Evolutionary conservation across 2,113 vertebrate genomes (phyloP), one percentile per base, ranked within the genome.

Genomic region (Aegotheles bennettii): DNA sequence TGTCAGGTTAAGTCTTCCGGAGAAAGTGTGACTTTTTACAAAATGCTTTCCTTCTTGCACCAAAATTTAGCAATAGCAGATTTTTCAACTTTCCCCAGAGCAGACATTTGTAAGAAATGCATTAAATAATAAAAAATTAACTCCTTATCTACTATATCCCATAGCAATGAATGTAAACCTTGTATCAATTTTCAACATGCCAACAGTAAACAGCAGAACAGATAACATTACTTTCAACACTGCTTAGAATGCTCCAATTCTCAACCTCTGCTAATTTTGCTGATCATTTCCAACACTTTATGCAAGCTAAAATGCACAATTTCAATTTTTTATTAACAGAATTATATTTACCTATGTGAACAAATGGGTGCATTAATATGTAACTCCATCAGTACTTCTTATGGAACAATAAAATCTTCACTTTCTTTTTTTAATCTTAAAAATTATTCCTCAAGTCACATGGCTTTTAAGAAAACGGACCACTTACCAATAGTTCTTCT

Each of bases 401-500:
- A 88, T 0, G 2, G 59, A 84, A 89, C 75, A 65, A 78, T 5
- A 23, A 60, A 73, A 21, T 51, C 31, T 89, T 75, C 28, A 23
- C 4, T 13, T 59, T 33, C 13, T 57, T 26, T 43, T 87, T 75
- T 76, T 24, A 23, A 50, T 20, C 11, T 61, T 61, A 47, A 69
- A 82, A 91, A 29, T 12, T 47, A 38, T 26, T 83, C 29, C 25
- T 70, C 36, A 35, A 43, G 7, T 31, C 21, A 63, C 13, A 29
- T 1, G 3, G 9, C 36, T 87, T 95, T 93, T 67, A 51, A 70
- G 38, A 75, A 94, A 79, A 79, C 31, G 7, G 17, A 43, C 25
- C 69, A 94, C 98, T 91, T 97, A 99, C 99, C 99, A 99, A 96
- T 9, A 99, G 97, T 53, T 99, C 99, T 89, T 99, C 99, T 93